A percentile compares a stretch with the other conserved stretches of the same genome.
Conservation (phyloP, 2,113 vertebrate genomes). For the Talpa occidentalis region DNA sequence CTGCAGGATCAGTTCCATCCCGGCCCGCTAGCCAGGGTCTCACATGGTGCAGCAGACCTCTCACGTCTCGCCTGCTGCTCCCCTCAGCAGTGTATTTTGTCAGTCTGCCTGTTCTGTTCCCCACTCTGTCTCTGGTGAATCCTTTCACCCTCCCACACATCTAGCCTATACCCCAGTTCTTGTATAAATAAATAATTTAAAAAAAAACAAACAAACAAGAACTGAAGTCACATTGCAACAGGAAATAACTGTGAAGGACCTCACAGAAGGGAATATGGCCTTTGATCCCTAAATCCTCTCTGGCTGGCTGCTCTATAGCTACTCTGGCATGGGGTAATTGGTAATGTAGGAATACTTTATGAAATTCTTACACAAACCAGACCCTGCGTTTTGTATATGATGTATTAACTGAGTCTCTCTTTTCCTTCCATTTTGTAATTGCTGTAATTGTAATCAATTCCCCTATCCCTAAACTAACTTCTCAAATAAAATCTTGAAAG, state of each 20-base stretch:
- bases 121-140: too few species aligned
- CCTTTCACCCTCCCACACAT: too few species aligned
- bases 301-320: background rate
- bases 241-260: background rate
- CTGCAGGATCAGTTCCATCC: too few species aligned
- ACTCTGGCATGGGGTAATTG: background rate
- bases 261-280: background rate
- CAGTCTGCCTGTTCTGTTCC: too few species aligned
- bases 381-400: background rate
- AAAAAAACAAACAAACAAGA: too few species aligned
- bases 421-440: background rate
- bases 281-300: background rate
- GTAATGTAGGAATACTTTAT: background rate
- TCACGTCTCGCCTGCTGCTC: too few species aligned
- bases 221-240: background rate
- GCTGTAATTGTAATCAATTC: slow-evolving; percentile 34
- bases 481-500: slow-evolving; percentile 41
- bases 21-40: too few species aligned
- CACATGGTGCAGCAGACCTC: too few species aligned
- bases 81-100: too few species aligned
- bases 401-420: background rate
- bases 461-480: slow-evolving; percentile 29
- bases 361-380: background rate
- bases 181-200: too few species aligned
- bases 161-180: too few species aligned